Base-by-base conservation (phyloP, 2,888 invertebrate genomes). In the Seira musarum region DNA sequence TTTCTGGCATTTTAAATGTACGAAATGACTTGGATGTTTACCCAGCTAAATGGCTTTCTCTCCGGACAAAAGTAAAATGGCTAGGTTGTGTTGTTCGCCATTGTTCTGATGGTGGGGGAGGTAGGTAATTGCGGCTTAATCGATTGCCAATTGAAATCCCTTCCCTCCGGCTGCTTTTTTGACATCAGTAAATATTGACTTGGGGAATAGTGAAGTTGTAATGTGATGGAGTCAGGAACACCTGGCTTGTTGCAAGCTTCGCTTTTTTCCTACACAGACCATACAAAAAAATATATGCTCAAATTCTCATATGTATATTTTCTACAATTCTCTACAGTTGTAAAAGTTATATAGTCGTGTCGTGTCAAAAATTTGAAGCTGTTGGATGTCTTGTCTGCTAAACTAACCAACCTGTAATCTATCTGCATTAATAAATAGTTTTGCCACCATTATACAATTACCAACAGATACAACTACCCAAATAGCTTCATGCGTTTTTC, bases 41-140 rank as follows among this genome's bases (percentile, higher is more conserved):
- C 13, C 13, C 13, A 67, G 30, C 53, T 60, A 17, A 66, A 71
- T 78, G 66, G 30, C 53, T 40, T 60, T 30, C 53, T 61, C 17
- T 46, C 40, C 46, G 67, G 67, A 72, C 71, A 13, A 40, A 40
- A 13, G 40, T 40, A 40, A 40, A 65, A 65, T 63, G 40, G 6
- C 40, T 40, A 40, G 40, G 40, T 40, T 61, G 46, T 60, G 46
- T 61, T 24, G n/a, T 25, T 17, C 1, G 46, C 49, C 35, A 61
- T 67, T 61, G 63, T 40, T 40, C 40, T 40, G 35, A 60, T 13
- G 40, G 40, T 40, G 40, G 40, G 40, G 40, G 40, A 40, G 6
- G n/a, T n/a, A n/a, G n/a, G 72, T 79, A 73, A 79, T 79, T 79
- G 73, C 79, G 68, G 63, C 79, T 68, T 79, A 79, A 79, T 79